phyloP scores from a whole-genome alignment of 1,140 invertebrate genomes.

The Bombus impatiens region DNA sequence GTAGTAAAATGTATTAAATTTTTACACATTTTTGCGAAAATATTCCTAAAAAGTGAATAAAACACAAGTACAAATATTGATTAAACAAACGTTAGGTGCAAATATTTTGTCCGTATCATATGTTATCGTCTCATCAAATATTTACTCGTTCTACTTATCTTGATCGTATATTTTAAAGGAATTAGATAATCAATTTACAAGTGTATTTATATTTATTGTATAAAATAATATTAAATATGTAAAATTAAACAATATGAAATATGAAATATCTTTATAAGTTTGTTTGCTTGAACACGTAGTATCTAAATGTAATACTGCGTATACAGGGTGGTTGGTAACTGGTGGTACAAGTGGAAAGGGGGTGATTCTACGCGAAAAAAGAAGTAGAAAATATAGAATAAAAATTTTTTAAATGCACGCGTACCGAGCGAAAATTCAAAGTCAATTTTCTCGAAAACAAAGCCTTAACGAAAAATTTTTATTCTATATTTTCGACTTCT shows the following conservation, averaged over 20 bases:
- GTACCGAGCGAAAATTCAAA: no score
- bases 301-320: no score
- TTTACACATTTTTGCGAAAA: neutral
- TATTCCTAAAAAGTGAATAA: neutral
- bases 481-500: no score
- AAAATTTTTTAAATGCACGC: no score
- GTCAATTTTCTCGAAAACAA: no score
- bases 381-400: no score
- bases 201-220: neutral
- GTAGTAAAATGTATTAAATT: neutral
- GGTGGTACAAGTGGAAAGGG: no score
- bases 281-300: no score
- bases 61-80: neutral
- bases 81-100: neutral
- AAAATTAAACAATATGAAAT: neutral
- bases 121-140: neutral
- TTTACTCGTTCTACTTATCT: neutral
- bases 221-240: neutral
- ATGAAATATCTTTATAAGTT: no score
- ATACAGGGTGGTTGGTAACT: no score
- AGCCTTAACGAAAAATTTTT: no score
- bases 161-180: rapidly evolving
- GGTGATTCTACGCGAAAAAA: no score
- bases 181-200: neutral
- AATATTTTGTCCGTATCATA: neutral